phyloP scores from a whole-genome alignment of 1,140 invertebrate species.

The Chelonus insularis region DNA sequence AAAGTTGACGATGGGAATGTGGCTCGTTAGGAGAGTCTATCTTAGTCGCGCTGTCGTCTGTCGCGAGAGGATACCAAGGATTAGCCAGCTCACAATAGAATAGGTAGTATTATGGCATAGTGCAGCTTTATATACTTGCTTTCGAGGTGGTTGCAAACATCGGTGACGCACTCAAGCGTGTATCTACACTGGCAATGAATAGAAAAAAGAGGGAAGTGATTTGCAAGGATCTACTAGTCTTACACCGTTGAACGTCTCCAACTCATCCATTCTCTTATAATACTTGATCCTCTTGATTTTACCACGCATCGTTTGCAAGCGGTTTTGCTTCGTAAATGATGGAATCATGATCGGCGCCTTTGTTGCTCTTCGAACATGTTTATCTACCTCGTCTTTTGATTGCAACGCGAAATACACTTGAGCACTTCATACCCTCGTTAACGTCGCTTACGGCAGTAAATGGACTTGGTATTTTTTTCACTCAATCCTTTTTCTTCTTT shows the following conservation, averaged over 20 bases:
- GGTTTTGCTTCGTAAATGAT: conserved; percentile 2
- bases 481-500: not conserved
- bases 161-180: not conserved
- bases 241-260: too few relatives aligned
- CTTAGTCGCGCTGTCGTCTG: conserved; percentile 1
- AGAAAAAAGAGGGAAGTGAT: not conserved
- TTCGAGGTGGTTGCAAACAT: not conserved
- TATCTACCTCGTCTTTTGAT: not conserved
- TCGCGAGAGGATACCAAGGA: not conserved
- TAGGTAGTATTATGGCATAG: not conserved
- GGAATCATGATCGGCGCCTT: conserved; percentile 11
- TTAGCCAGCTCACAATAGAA: not conserved
- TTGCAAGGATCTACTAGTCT: not conserved
- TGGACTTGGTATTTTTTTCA: not conserved
- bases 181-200: not conserved
- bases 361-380: not conserved
- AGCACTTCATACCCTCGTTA: conserved; percentile 10
- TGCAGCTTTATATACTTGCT: not conserved
- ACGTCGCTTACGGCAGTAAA: conserved; percentile 13
- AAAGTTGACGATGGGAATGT: conserved; percentile 24
- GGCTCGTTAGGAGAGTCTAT: conserved; percentile 23
- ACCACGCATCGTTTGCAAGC: not conserved
- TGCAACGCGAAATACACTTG: not conserved
- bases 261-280: too few relatives aligned
- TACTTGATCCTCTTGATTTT: too few relatives aligned